Conservation (phyloP, 2,888 invertebrate species). For the Cecidostiba fungosa region DNA sequence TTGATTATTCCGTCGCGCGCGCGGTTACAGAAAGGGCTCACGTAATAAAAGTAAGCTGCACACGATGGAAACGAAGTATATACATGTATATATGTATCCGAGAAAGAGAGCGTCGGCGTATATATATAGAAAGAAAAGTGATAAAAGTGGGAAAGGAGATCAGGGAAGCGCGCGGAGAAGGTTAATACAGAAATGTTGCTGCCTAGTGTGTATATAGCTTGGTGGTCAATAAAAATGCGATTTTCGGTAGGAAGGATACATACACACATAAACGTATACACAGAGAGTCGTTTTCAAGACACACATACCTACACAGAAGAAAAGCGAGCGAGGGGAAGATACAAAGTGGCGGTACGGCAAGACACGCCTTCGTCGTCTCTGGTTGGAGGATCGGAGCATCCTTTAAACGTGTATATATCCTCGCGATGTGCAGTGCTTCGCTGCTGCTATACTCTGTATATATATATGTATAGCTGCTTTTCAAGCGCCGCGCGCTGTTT, state of each 20-base stretch:
- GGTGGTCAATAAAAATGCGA: slow-evolving; percentile 65
- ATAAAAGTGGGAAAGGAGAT: slow-evolving; percentile 61
- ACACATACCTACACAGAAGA: not conserved
- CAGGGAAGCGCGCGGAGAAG: slow-evolving; percentile 49
- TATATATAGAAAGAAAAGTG: slow-evolving; percentile 58
- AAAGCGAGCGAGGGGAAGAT: slow-evolving; percentile 15
- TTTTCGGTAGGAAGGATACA: slow-evolving; percentile 45
- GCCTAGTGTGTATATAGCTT: not conserved
- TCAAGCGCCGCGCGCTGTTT: slow-evolving; percentile 68
- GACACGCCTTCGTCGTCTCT: slow-evolving; percentile 60
- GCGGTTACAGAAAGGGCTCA: slow-evolving; percentile 44
- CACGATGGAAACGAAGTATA: not conserved
- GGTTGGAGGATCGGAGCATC: slow-evolving; percentile 67
- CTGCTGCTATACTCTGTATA: not conserved
- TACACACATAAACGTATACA: not conserved
- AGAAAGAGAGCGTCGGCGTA: not conserved
- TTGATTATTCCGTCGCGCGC: slow-evolving; percentile 43
- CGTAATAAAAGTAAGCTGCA: slow-evolving; percentile 58
- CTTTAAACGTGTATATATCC: slow-evolving; percentile 67
- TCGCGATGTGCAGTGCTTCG: slow-evolving; percentile 41
- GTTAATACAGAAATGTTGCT: slow-evolving; percentile 61
- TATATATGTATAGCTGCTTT: not conserved
- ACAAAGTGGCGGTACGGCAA: slow-evolving; percentile 29
- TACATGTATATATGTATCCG: not conserved
- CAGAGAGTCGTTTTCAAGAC: not conserved